phyloP scores from a whole-genome alignment of 2,797 vertebrate genomes.

The Dendrocincla fuliginosa region DNA sequence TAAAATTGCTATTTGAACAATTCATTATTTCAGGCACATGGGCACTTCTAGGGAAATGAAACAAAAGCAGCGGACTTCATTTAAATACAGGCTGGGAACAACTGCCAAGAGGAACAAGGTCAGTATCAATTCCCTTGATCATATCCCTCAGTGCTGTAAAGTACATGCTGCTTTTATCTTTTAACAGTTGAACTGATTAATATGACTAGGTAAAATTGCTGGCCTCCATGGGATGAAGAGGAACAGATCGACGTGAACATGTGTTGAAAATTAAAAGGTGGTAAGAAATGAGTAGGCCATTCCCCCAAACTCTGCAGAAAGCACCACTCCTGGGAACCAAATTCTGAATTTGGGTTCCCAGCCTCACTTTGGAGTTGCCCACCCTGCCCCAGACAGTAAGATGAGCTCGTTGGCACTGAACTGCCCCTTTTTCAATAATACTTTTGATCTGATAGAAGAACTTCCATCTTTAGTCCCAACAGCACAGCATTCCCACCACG shows the following conservation, averaged over 20 bases:
- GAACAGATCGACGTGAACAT: not conserved
- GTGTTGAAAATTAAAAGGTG: not conserved
- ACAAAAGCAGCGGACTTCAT: constrained; percentile 45
- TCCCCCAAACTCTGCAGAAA: not conserved
- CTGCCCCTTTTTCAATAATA: not conserved
- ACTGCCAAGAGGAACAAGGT: constrained; percentile 59
- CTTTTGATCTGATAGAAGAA: not conserved
- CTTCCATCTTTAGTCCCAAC: not conserved
- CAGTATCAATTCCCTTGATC: constrained; percentile 33
- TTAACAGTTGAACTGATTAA: constrained; percentile 26
- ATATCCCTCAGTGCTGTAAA: not conserved
- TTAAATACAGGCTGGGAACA: constrained; percentile 48
- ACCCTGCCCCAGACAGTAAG: not conserved
- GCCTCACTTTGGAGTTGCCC: not conserved
- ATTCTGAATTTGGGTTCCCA: not conserved
- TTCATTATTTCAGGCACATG: constrained; percentile 54
- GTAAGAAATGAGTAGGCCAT: not conserved
- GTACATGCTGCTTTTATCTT: constrained; percentile 48
- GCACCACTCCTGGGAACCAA: not conserved
- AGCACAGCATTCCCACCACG: rapidly evolving
- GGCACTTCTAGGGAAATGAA: constrained; percentile 32
- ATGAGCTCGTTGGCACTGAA: not conserved
- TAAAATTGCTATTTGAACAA: constrained; percentile 56
- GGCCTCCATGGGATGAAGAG: not conserved
- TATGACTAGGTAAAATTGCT: not conserved